phyloP scores from a whole-genome alignment of 2,113 vertebrate genomes.

The Nannobrachium achirus region DNA sequence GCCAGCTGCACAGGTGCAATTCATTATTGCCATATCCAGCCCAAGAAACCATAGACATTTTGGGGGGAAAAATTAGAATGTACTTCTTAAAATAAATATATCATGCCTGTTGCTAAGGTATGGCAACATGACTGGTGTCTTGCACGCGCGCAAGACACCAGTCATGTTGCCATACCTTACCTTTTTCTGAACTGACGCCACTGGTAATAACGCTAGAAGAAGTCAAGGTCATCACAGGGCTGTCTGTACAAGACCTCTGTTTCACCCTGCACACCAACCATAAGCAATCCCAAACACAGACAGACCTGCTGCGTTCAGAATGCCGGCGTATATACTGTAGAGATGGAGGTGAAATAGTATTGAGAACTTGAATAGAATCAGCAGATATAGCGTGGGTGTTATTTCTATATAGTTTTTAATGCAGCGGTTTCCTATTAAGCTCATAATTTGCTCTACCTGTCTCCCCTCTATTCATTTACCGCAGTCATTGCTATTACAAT shows the following conservation, averaged over 20 bases:
- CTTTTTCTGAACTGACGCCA: too few relatives aligned
- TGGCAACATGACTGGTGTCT: too few relatives aligned
- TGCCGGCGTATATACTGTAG: constrained; percentile 3
- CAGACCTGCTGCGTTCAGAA: constrained; percentile 2
- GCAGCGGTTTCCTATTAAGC: constrained; percentile 26
- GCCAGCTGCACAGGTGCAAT: too few relatives aligned
- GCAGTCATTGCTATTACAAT: constrained; percentile 27
- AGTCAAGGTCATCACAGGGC: constrained; percentile 9
- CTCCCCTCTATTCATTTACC: constrained; percentile 32
- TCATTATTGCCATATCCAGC: too few relatives aligned
- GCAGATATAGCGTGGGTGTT: constrained; percentile 43
- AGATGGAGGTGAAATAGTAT: constrained; percentile 36
- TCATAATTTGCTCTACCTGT: constrained; percentile 42
- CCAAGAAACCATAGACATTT: too few relatives aligned
- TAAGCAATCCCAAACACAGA: constrained; percentile 7
- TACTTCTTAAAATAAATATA: too few relatives aligned
- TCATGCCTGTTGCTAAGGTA: too few relatives aligned
- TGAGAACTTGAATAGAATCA: constrained; percentile 33
- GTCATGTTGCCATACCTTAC: too few relatives aligned
- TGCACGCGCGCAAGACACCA: too few relatives aligned
- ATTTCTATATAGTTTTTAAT: too few relatives aligned
- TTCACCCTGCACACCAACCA: constrained; percentile 17
- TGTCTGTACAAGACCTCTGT: background rate
- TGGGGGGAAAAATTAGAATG: too few relatives aligned
- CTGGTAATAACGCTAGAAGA: too few relatives aligned